Base-by-base conservation (phyloP, 2,888 invertebrate genomes). In the Serrognathus titanus region DNA sequence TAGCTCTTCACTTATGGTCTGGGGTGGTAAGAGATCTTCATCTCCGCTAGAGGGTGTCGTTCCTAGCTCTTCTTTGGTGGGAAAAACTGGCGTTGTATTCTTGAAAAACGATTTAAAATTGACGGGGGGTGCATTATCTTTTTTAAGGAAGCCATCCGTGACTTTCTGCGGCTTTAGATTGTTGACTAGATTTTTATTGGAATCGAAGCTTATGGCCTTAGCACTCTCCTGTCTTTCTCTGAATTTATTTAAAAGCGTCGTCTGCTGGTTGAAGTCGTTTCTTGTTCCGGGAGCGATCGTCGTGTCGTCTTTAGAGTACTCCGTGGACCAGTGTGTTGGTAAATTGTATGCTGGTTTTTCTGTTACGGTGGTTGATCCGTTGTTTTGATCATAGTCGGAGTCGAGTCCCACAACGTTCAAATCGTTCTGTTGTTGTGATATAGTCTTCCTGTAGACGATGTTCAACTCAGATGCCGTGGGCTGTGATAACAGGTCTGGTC, bases 401-500 rank as follows among this genome's bases (percentile, higher is more conserved):
- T 82, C 81, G 2, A 78, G 78, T 2, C 69, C 77, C 74, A 83
- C 82, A 74, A 63, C 77, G 77, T 75, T 74, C 16, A 63, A 57
- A 39, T 64, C 65, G 51, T 57, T 59, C 3, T 43, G 50, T 13
- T 58, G 51, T 45, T 58, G 39, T 39, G 38, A 40, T 37, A 31
- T 20, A 2, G 68, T 66, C 1, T 53, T 66, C 57, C 73, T 66
- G 55, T 73, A 71, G 36, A 73, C 67, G 11, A 70, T 67, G 51
- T 73, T 70, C 43, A 69, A 68, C 55, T 73, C 74, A 1, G 72
- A 65, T 3, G 69, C 68, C 40, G 71, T 81, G 0, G 83, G 82
- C 37, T 81, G 82, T 0, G 82, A 79, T 10, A 87, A 75, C n/a
- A 88, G 81, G 70, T 88, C 87, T 0, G 88, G 88, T 1, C 88